Conservation (phyloP, 2,797 vertebrate species). For the Cyprinella venusta region DNA sequence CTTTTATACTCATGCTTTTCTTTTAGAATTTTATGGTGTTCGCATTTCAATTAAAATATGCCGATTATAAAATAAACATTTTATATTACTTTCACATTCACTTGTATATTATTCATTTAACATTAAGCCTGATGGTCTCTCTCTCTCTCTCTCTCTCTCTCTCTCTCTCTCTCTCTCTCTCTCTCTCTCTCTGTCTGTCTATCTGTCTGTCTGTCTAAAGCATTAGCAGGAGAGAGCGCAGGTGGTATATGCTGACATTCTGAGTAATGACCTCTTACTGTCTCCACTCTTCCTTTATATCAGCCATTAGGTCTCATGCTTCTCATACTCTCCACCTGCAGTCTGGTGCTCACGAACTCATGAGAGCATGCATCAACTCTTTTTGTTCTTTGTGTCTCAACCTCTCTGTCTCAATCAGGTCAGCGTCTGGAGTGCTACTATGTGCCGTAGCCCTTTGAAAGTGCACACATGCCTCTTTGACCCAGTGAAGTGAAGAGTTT, state of each 20-base stretch:
- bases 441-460: constrained; percentile 25
- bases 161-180: background rate
- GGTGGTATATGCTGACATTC: constrained; percentile 53
- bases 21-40: background rate
- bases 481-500: constrained; percentile 16
- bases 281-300: constrained; percentile 44
- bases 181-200: no score
- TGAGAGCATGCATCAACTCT: constrained; percentile 36
- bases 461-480: constrained; percentile 13
- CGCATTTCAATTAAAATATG: background rate
- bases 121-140: background rate
- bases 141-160: background rate
- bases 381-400: constrained; percentile 36
- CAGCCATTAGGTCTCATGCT: constrained; percentile 48
- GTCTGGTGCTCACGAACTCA: constrained; percentile 28
- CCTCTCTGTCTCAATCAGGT: constrained; percentile 21
- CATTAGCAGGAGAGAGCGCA: constrained; percentile 46
- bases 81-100: background rate
- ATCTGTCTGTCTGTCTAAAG: constrained; percentile 6
- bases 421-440: constrained; percentile 36
- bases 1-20: background rate
- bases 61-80: background rate
- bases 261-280: constrained; percentile 49
- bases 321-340: constrained; percentile 42
- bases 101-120: background rate